phyloP scores from a whole-genome alignment of 2,113 vertebrate genomes.

The Notothenia rossii region DNA sequence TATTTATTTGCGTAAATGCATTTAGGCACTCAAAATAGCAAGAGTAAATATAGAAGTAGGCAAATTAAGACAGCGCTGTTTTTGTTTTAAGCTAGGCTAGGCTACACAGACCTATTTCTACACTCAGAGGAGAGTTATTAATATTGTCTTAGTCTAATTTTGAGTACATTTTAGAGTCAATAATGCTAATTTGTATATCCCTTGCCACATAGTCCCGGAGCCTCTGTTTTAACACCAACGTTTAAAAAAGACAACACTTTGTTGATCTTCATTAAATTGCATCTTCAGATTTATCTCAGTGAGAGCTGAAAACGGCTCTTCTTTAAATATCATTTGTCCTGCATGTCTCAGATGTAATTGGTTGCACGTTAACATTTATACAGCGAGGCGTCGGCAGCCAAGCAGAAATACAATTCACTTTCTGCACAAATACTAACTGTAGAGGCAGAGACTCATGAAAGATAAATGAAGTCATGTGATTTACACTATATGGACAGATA shows the following conservation, averaged over 20 bases:
- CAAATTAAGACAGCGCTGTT: too few relatives aligned
- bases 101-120: too few relatives aligned
- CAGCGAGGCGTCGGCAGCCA: conserved; percentile 58
- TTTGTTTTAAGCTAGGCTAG: too few relatives aligned
- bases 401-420: conserved; percentile 64
- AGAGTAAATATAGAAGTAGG: too few relatives aligned
- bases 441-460: conserved; percentile 59
- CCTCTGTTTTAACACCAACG: not conserved
- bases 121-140: too few relatives aligned
- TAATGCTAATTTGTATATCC: not conserved
- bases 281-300: conserved; percentile 46
- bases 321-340: conserved; percentile 54
- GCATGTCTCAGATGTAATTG: conserved; percentile 43
- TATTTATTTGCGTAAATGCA: too few relatives aligned
- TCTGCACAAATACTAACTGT: conserved; percentile 53
- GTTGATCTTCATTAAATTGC: conserved; percentile 10
- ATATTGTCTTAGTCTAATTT: not conserved
- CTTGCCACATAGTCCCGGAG: not conserved
- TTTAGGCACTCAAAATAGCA: too few relatives aligned
- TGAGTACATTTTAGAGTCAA: not conserved
- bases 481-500: conserved; percentile 74
- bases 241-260: conserved; percentile 3
- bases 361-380: conserved; percentile 42
- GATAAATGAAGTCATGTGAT: conserved; percentile 77
- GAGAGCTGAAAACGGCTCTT: conserved; percentile 51